These are phyloP conservation scores for Ascidia mentula DNA, from an alignment of 23 tunicate species.

Conservation along the genomic window DNA sequence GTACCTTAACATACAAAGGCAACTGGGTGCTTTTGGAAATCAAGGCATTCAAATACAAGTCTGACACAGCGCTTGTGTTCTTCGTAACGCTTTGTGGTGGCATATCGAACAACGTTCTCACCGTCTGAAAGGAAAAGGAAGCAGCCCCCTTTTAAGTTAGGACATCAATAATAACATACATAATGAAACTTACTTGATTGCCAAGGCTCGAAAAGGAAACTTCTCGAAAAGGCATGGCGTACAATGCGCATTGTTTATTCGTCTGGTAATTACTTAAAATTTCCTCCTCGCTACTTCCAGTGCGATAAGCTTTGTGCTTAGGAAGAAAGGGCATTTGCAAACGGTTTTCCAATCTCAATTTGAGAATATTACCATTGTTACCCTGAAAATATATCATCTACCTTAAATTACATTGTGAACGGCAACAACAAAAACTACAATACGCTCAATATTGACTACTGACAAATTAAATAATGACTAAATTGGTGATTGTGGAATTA, in stretches of 20 bases:
- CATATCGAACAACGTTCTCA: not conserved
- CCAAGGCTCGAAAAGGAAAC: not conserved
- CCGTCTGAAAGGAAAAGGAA: not conserved
- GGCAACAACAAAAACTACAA: no score
- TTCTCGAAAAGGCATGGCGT: not conserved
- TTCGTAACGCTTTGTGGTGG: not conserved
- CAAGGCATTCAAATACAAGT: not conserved
- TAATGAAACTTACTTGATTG: not conserved
- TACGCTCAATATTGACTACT: no score
- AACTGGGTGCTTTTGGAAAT: not conserved
- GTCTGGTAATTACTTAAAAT: not conserved
- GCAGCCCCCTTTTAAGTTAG: no score
- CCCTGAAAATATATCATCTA: not conserved
- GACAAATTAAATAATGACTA: no score
- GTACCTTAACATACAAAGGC: not conserved
- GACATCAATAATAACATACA: no score
- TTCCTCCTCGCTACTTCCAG: not conserved
- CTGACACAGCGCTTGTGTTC: not conserved
- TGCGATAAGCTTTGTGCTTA: not conserved
- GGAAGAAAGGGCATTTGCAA: not conserved
- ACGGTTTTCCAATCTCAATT: not conserved
- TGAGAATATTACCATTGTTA: not conserved
- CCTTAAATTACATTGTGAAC: no score
- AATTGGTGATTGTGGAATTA: no score
- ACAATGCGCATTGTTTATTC: not conserved